These are phyloP conservation scores for Monomorium pharaonis DNA, from an alignment of 1,140 invertebrate species.

Conservation along the genomic window DNA sequence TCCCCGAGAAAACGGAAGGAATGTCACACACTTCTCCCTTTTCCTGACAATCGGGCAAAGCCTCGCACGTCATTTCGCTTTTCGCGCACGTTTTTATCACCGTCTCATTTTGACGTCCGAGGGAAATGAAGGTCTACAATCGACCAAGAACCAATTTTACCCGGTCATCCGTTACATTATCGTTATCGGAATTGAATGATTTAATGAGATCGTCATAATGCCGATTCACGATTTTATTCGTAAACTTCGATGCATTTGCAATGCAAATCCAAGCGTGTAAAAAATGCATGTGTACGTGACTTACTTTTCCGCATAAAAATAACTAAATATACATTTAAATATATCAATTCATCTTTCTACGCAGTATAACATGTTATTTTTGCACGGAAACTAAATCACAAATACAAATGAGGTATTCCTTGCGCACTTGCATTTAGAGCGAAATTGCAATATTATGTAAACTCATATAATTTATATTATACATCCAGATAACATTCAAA, in stretches of 20 bases:
- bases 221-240: background rate
- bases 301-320: too few species aligned
- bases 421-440: too few species aligned
- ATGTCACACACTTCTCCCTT: constrained; percentile 24
- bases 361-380: too few species aligned
- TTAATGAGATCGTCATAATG: background rate
- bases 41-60: constrained; percentile 1
- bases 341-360: too few species aligned
- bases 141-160: background rate
- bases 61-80: constrained; percentile 58
- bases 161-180: background rate
- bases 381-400: too few species aligned
- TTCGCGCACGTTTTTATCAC: constrained; percentile 42
- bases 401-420: too few species aligned
- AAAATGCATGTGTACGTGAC: too few species aligned
- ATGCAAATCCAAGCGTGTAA: too few species aligned
- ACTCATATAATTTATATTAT: background rate
- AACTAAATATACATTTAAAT: too few species aligned
- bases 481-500: background rate
- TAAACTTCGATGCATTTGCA: background rate
- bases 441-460: background rate
- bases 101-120: background rate
- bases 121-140: background rate
- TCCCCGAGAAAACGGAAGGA: constrained; percentile 1
- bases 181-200: background rate